phyloP scores from a whole-genome alignment of 2,888 invertebrate species.

The Lasioglossum marginatum region DNA sequence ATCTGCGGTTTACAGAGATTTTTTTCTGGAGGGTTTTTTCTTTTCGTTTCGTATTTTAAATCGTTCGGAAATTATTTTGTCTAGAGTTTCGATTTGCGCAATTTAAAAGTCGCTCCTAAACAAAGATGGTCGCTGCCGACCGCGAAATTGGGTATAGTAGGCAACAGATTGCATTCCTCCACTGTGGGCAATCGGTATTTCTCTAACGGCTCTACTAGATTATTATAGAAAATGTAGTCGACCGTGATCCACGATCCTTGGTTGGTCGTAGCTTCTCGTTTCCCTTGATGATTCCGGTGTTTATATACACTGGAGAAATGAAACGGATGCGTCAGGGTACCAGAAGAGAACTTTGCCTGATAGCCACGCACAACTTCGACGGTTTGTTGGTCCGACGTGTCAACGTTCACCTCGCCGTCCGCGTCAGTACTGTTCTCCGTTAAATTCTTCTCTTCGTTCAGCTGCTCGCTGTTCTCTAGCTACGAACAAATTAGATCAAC shows the following conservation, averaged over 20 bases:
- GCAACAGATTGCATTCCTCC: conserved; percentile 86
- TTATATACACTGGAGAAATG: conserved; percentile 89
- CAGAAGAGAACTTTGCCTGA: conserved; percentile 86
- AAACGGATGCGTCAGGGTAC: conserved; percentile 88
- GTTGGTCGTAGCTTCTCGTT: conserved; percentile 90
- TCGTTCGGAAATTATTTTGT: neutral
- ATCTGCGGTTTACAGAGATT: neutral
- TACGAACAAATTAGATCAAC: conserved; percentile 48
- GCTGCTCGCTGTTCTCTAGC: conserved; percentile 71
- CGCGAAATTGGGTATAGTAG: conserved; percentile 90
- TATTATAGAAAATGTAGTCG: conserved; percentile 96
- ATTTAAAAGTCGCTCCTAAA: conserved; percentile 90
- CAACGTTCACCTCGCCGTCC: conserved; percentile 59
- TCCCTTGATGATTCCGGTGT: conserved; percentile 84
- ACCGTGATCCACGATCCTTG: conserved; percentile 92
- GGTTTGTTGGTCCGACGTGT: conserved; percentile 68
- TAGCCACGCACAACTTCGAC: conserved; percentile 74
- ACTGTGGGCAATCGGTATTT: conserved; percentile 88
- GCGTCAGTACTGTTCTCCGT: conserved; percentile 10
- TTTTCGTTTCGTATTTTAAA: neutral
- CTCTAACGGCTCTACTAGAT: conserved; percentile 79
- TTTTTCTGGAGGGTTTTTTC: neutral
- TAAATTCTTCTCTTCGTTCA: neutral
- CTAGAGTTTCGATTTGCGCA: conserved; percentile 81
- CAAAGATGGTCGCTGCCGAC: conserved; percentile 95